Evolutionary conservation across 2,113 vertebrate genomes (phyloP).

Genomic region (Tor tambroides): DNA sequence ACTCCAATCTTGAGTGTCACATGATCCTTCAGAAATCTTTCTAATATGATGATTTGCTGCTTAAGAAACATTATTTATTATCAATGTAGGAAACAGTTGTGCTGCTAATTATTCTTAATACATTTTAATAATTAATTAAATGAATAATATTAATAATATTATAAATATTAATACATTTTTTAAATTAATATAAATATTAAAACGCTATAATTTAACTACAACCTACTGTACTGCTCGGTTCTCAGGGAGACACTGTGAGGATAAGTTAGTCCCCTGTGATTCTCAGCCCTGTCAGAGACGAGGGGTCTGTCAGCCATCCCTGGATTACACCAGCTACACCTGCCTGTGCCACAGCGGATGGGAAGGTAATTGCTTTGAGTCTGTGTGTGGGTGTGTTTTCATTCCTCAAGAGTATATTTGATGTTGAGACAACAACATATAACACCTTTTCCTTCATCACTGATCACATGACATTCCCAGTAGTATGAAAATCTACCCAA

Average conservation of each 20-base stretch:
- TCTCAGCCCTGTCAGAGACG: constrained; percentile 87
- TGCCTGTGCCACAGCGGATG: constrained; percentile 86
- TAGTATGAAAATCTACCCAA: not conserved
- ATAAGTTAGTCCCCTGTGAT: constrained; percentile 83
- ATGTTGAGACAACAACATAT: not conserved
- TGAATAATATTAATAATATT: no score
- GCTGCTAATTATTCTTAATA: no score
- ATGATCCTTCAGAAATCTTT: no score
- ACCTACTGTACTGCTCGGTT: constrained; percentile 1
- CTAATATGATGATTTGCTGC: no score
- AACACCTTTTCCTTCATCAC: not conserved
- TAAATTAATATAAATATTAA: no score
- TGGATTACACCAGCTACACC: constrained; percentile 84
- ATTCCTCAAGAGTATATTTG: not conserved
- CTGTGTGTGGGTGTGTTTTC: not conserved
- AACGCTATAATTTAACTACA: no score
- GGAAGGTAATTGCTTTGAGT: constrained; percentile 78
- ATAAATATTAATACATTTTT: no score
- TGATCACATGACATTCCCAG: not conserved
- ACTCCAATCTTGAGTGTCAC: no score
- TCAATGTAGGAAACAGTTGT: no score
- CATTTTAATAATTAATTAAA: no score
- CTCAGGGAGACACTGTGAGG: constrained; percentile 86
- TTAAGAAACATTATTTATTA: no score
- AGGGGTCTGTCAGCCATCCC: constrained; percentile 82